phyloP scores from a whole-genome alignment of 2,113 vertebrate genomes.

The Romanogobio albipinnatus region DNA sequence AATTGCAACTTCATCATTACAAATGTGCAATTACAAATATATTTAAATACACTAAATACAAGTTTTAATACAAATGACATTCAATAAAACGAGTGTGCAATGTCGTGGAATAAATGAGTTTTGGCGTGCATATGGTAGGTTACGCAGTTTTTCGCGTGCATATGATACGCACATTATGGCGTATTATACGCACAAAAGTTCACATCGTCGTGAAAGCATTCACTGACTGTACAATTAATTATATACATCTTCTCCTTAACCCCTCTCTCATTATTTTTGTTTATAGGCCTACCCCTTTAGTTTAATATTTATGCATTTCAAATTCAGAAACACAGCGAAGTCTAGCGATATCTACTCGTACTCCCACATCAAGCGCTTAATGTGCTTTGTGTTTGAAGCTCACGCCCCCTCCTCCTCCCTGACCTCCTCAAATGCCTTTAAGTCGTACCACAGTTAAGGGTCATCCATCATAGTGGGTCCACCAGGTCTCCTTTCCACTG shows the following conservation, averaged over 20 bases:
- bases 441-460: neutral
- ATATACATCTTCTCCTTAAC: neutral
- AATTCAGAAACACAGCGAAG: slow-evolving; percentile 40
- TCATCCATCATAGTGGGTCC: slow-evolving; percentile 48
- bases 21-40: neutral
- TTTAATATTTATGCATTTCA: slow-evolving; percentile 64
- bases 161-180: too few species aligned
- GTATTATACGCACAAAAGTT: too few species aligned
- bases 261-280: neutral
- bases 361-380: slow-evolving; percentile 19
- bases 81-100: too few species aligned
- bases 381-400: slow-evolving; percentile 68
- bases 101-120: too few species aligned
- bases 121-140: too few species aligned
- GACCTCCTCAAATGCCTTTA: slow-evolving; percentile 49
- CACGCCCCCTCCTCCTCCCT: slow-evolving; percentile 61
- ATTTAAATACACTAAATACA: neutral
- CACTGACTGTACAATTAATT: neutral
- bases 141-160: too few species aligned
- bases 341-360: slow-evolving; percentile 58
- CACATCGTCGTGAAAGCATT: neutral
- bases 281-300: neutral
- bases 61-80: neutral
- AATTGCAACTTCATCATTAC: neutral
- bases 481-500: slow-evolving; percentile 52